These are phyloP conservation scores for Cryptoblepharus egeriae DNA, from an alignment of 2,797 vertebrate species.

Conservation along the genomic window DNA sequence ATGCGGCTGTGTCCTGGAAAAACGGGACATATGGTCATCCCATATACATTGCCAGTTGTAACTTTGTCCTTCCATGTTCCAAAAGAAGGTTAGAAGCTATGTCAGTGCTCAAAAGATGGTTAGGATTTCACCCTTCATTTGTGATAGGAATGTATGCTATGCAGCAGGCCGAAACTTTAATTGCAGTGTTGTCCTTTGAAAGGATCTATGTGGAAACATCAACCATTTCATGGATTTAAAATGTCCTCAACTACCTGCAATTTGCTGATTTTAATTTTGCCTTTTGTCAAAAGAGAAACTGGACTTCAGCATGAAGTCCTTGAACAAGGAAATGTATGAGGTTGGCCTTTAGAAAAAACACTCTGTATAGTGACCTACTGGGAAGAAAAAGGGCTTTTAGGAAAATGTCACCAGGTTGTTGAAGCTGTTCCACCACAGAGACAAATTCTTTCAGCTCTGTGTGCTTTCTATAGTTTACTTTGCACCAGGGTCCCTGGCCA, in stretches of 20 bases:
- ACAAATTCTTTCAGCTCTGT: conserved; percentile 10
- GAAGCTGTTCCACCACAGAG: conserved; percentile 33
- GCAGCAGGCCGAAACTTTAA: conserved; percentile 5
- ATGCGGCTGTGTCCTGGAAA: too few relatives aligned
- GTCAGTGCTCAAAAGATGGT: too few relatives aligned
- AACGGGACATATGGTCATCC: too few relatives aligned
- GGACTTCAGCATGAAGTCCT: conserved; percentile 37
- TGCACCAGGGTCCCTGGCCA: not conserved
- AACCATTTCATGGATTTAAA: not conserved
- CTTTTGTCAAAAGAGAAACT: conserved; percentile 19
- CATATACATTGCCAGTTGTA: too few relatives aligned
- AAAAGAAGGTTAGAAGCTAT: too few relatives aligned
- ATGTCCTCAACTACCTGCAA: not conserved
- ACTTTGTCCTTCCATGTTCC: too few relatives aligned
- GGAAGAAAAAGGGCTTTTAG: conserved; percentile 52
- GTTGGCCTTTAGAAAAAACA: conserved; percentile 38
- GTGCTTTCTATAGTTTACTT: conserved; percentile 17
- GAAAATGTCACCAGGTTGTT: conserved; percentile 46
- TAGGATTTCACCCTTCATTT: too few relatives aligned
- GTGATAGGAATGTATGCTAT: not conserved
- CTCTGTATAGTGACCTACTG: conserved; percentile 10
- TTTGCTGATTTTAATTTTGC: conserved; percentile 6
- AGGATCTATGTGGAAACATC: not conserved
- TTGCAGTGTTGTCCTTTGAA: not conserved
- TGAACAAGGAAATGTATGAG: conserved; percentile 17